Evolutionary conservation across 2,113 vertebrate genomes (phyloP).

Genomic region (Tamias sibiricus): DNA sequence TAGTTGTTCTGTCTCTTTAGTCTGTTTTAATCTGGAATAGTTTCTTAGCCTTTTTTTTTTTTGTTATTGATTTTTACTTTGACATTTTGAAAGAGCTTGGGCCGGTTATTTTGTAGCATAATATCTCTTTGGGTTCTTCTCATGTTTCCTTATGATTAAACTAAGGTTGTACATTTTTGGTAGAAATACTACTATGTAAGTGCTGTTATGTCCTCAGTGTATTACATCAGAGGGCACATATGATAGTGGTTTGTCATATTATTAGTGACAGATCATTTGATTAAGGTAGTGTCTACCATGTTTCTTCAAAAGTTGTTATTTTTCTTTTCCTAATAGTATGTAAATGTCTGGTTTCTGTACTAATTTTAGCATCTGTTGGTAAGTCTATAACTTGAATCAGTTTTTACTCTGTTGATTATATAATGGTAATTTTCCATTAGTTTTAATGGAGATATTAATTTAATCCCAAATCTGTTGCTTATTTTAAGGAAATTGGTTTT

Average conservation of each 20-base stretch:
- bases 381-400: too few species aligned
- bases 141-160: neutral
- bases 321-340: too few species aligned
- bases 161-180: too few species aligned
- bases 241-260: neutral
- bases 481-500: neutral
- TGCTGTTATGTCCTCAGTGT: too few species aligned
- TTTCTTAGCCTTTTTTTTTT: too few species aligned
- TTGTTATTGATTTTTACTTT: too few species aligned
- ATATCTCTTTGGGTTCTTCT: neutral
- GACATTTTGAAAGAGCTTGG: too few species aligned
- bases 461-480: neutral
- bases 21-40: too few species aligned
- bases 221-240: too few species aligned
- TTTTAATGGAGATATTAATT: neutral
- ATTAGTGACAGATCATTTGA: neutral
- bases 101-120: constrained; percentile 21
- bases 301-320: neutral
- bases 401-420: neutral
- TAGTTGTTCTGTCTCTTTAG: too few species aligned
- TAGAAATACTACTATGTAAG: too few species aligned
- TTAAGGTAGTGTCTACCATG: neutral
- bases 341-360: too few species aligned
- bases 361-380: neutral
- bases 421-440: constrained; percentile 23